Base-by-base conservation (phyloP, 2,797 vertebrate genomes). In the Syngnathus acus region DNA sequence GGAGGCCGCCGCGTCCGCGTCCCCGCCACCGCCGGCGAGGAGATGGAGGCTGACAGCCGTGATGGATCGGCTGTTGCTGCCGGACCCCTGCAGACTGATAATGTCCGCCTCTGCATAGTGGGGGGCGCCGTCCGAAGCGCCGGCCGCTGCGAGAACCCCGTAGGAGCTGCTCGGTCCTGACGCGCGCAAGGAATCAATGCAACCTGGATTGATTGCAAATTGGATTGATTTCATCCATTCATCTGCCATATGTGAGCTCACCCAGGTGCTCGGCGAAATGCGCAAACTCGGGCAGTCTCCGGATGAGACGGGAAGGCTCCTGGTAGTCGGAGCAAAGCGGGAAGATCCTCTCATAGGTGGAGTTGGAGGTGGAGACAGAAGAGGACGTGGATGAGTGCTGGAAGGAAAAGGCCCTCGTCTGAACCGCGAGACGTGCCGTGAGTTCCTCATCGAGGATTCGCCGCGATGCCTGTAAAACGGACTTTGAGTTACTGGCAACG, bases 41-140 rank as follows among this genome's bases (percentile, higher is more conserved):
- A 96, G 87, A 73, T 94, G 92, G 91, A 95, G 93, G 80, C 91
- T 93, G 72, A 95, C 84, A 4, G 94, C 91, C 0, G 94, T 92
- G 79, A 97, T 92, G 0, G 94, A 95, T 87, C 93, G 93, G 53
- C 92, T 93, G 87, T 92, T 91, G 78, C 91, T 85, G 0, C 93
- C 93, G 0, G 94, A 91, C 0, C 94, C 94, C 84, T 95, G 94
- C 65, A 96, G 91, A 77, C 94, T 97, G 79, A 96, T 93, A 58
- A 99, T 96, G 84, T 99, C 95, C 0, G 97, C 95, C 85, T 98
- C 96, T 0, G 96, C 95, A 0, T 98, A 98, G 82, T 98, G 96
- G 0, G 96, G 95, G n/a, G 93, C 93, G 0, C 93, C 87, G 26
- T 97, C 96, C 0, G 90, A 86, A 42, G 84, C 76, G 0, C 72